Conservation (phyloP, 2,113 vertebrate genomes). For the Aviceda subcristata region DNA sequence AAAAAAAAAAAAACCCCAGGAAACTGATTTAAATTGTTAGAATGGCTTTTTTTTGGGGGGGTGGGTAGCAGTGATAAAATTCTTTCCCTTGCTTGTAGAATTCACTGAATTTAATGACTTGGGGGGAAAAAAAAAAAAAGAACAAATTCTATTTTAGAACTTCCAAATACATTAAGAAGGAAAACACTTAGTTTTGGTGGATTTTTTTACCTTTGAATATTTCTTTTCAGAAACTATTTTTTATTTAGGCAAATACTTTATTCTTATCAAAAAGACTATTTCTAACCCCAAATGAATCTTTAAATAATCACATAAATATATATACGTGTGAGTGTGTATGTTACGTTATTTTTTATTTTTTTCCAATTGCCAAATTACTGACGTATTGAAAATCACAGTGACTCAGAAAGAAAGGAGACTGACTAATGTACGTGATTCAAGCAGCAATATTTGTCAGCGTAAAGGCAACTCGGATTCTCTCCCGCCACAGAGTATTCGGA, state of each 20-base stretch:
- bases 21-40: not conserved
- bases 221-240: not conserved
- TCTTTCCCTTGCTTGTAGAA: not conserved
- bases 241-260: not conserved
- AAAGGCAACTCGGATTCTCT: not conserved
- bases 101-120: not conserved
- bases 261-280: not conserved
- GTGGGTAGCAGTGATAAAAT: not conserved
- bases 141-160: not conserved
- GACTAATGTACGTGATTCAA: not conserved
- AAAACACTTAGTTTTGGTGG: not conserved
- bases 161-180: not conserved
- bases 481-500: not conserved
- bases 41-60: not conserved
- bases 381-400: not conserved
- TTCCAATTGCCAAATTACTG: not conserved
- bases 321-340: rapidly evolving
- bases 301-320: not conserved
- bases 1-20: rapidly evolving
- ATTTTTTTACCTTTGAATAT: not conserved
- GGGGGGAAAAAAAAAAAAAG: no score
- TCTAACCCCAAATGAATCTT: not conserved
- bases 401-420: not conserved
- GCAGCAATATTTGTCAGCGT: not conserved
- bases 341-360: not conserved